These are phyloP conservation scores for Palloptera scutellata DNA, from an alignment of 2,888 invertebrate species.

Conservation along the genomic window DNA sequence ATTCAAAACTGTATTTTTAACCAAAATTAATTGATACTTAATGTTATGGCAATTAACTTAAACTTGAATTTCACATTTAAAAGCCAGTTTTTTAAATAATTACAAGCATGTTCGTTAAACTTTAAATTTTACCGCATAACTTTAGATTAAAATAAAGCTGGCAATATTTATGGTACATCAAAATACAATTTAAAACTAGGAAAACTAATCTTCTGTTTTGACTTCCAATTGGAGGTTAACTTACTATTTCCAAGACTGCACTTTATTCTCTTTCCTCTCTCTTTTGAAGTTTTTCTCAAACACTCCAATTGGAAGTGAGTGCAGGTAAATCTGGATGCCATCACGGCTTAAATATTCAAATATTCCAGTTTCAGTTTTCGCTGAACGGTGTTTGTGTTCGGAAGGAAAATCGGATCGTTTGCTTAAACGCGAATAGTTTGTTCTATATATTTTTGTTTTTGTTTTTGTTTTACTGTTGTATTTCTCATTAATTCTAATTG, in stretches of 20 bases:
- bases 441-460: slow-evolving; percentile 6
- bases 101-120: no score
- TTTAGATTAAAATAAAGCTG: no score
- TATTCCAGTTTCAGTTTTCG: slow-evolving; percentile 50
- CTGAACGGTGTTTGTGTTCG: slow-evolving; percentile 44
- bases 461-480: neutral
- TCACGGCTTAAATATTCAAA: slow-evolving; percentile 33
- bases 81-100: no score
- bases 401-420: slow-evolving; percentile 48
- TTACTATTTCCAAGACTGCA: neutral
- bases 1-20: no score
- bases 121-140: no score
- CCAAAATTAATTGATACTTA: no score
- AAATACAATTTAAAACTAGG: no score
- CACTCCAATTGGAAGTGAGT: slow-evolving; percentile 36
- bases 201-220: no score
- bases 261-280: neutral
- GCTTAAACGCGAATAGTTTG: neutral
- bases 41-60: no score
- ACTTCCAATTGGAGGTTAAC: no score
- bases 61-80: no score
- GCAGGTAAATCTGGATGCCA: slow-evolving; percentile 11
- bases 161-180: no score
- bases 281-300: slow-evolving; percentile 10
- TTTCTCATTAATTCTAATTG: slow-evolving; percentile 9